A percentile compares a stretch with the other conserved stretches of the same genome.
These are phyloP conservation scores for Sebastes iracundus DNA, from an alignment of 2,797 vertebrate genomes.

Conservation along the genomic window DNA sequence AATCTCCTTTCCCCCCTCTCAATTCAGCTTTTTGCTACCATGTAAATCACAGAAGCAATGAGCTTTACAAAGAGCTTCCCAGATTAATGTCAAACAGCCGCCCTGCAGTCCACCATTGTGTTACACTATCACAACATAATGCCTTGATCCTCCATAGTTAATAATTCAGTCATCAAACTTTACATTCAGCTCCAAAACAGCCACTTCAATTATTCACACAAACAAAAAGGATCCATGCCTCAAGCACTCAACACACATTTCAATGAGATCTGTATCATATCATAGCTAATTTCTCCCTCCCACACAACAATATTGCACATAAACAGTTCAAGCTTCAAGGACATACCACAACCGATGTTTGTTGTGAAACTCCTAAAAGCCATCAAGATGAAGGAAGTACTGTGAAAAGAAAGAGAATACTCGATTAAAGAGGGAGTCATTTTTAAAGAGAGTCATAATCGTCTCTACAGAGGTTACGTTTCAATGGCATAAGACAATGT, in stretches of 20 bases:
- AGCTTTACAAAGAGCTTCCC: neutral
- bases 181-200: neutral
- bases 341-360: neutral
- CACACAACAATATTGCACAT: neutral
- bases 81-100: neutral
- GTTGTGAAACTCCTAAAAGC: neutral
- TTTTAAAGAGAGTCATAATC: neutral
- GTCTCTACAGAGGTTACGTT: neutral
- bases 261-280: neutral
- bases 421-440: neutral
- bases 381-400: too few relatives aligned
- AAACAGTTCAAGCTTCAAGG: neutral
- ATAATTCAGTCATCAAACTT: constrained; percentile 5
- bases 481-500: neutral
- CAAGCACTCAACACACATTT: neutral
- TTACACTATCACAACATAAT: neutral
- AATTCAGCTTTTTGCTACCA: neutral
- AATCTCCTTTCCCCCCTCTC: neutral
- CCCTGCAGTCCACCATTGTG: neutral
- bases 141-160: neutral
- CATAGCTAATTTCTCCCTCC: neutral
- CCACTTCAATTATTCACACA: neutral
- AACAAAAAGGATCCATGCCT: neutral
- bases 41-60: neutral
- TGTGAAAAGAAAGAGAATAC: neutral